Conservation (phyloP, 2,888 invertebrate genomes). For the Coenonympha arcania region DNA sequence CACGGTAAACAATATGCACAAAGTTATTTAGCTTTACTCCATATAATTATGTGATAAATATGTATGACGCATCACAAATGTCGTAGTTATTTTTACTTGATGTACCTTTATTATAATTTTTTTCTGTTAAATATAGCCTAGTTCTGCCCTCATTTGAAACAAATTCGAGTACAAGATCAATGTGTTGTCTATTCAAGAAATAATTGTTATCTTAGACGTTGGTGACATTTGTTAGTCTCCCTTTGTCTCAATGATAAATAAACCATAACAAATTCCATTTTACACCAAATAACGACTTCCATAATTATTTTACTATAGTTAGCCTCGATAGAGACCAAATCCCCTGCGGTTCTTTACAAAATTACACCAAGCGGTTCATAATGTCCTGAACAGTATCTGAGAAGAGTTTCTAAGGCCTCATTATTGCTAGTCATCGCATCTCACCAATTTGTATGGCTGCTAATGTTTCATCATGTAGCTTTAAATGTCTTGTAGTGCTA, state of each 20-base stretch:
- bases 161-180: background rate
- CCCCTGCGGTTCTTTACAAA: constrained; percentile 42
- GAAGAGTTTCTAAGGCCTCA: constrained; percentile 40
- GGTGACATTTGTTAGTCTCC: background rate
- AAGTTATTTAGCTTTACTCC: no score
- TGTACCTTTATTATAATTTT: no score
- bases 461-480: constrained; percentile 41
- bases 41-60: no score
- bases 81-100: no score
- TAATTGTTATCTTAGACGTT: background rate
- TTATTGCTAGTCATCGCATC: constrained; percentile 43
- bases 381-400: constrained; percentile 42
- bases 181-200: background rate
- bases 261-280: constrained; percentile 36
- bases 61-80: no score
- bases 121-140: no score
- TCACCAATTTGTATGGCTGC: constrained; percentile 19
- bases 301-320: constrained; percentile 39
- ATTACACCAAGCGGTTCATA: constrained; percentile 22
- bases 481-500: no score
- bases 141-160: no score
- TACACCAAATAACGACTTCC: constrained; percentile 42
- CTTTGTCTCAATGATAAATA: constrained; percentile 16
- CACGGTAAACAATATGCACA: no score
- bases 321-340: constrained; percentile 19